Conservation (phyloP, 2,888 invertebrate genomes). For the Chymomyza caudatula region DNA sequence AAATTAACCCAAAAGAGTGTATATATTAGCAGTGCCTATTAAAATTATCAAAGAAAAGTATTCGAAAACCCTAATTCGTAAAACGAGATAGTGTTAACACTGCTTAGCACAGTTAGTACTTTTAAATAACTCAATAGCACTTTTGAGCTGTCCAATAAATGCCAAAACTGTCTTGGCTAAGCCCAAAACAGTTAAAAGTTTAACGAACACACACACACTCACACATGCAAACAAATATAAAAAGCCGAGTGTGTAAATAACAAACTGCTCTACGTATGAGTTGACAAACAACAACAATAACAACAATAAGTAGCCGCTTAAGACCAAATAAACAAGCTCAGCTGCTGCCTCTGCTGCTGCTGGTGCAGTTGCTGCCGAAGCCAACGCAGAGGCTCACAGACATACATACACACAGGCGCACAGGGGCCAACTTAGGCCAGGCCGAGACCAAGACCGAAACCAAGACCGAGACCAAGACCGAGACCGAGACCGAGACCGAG, state of each 20-base stretch:
- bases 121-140: background rate
- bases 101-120: too few species aligned
- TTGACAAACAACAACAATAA: conserved; percentile 54
- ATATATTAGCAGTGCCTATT: too few species aligned
- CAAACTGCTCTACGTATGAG: conserved; percentile 43
- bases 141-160: conserved; percentile 1
- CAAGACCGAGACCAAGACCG: conserved; percentile 1
- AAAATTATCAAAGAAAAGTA: too few species aligned
- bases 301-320: conserved; percentile 17
- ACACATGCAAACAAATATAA: background rate
- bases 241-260: conserved; percentile 34
- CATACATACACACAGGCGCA: conserved; percentile 2
- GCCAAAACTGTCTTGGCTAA: conserved; percentile 16
- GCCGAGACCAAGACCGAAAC: conserved; percentile 1
- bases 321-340: conserved; percentile 29
- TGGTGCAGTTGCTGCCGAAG: conserved; percentile 29
- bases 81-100: background rate
- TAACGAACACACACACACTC: conserved; percentile 27
- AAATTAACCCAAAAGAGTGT: too few species aligned
- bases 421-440: conserved; percentile 15
- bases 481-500: conserved; percentile 1
- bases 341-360: conserved; percentile 7
- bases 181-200: conserved; percentile 11
- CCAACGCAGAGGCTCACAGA: conserved; percentile 26
- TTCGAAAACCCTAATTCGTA: too few species aligned